Evolutionary conservation across 2,797 vertebrate species (phyloP).

Genomic region (Takifugu rubripes): DNA sequence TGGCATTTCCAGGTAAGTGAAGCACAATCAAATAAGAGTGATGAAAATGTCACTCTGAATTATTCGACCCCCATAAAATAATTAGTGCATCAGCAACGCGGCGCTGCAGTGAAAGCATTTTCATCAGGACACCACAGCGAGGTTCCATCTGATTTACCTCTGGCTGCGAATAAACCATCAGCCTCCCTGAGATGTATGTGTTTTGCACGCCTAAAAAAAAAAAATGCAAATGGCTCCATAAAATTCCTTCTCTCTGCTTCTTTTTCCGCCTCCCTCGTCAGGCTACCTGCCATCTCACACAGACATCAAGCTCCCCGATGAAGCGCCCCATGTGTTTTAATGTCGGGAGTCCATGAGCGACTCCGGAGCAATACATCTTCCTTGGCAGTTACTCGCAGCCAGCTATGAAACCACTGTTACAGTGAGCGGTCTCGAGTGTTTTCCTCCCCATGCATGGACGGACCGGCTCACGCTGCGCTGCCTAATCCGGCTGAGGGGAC

Average conservation of each 20-base stretch:
- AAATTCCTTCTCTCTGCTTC: conserved; percentile 51
- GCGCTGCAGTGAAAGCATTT: conserved; percentile 68
- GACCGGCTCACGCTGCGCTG: conserved; percentile 74
- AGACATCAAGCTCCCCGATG: conserved; percentile 76
- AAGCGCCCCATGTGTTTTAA: conserved; percentile 78
- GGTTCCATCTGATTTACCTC: conserved; percentile 68
- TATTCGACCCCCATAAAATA: conserved; percentile 72
- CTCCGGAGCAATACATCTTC: conserved; percentile 78
- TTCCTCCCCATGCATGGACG: conserved; percentile 76
- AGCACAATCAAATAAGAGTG: conserved; percentile 55
- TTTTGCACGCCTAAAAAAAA: conserved; percentile 39
- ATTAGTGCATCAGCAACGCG: conserved; percentile 63
- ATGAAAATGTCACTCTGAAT: conserved; percentile 62
- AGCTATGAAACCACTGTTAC: conserved; percentile 73
- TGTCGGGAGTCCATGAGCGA: conserved; percentile 72
- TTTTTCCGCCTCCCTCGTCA: conserved; percentile 60
- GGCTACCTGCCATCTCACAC: conserved; percentile 76
- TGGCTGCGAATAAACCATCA: conserved; percentile 58
- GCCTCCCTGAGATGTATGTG: conserved; percentile 65
- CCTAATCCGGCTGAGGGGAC: conserved; percentile 73
- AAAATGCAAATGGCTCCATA: conserved; percentile 63
- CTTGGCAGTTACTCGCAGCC: conserved; percentile 77
- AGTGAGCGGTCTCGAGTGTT: conserved; percentile 76
- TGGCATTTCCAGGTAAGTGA: conserved; percentile 50
- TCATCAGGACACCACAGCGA: conserved; percentile 65